Conservation (phyloP, 1,140 invertebrate species). For the Drosophila ambigua region DNA sequence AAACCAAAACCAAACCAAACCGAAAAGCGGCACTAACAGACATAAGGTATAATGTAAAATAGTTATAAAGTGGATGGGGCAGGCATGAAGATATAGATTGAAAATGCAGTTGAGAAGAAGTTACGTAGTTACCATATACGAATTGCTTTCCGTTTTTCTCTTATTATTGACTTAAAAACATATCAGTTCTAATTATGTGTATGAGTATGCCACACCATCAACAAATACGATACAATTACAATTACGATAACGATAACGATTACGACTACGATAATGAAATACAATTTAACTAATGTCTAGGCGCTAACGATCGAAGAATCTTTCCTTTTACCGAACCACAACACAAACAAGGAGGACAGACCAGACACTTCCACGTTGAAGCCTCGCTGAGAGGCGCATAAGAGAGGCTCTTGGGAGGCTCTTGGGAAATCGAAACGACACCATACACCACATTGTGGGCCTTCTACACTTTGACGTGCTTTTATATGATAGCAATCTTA, state of each 20-base stretch:
- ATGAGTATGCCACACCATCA: slow-evolving; percentile 55
- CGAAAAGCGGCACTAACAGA: slow-evolving; percentile 36
- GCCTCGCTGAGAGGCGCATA: slow-evolving; percentile 39
- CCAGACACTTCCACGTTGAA: slow-evolving; percentile 7
- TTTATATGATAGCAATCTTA: slow-evolving; percentile 66
- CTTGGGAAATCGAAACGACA: slow-evolving; percentile 3
- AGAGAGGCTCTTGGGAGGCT: slow-evolving; percentile 18
- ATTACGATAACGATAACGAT: slow-evolving; percentile 50
- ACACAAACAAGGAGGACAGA: slow-evolving; percentile 30
- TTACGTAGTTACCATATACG: slow-evolving; percentile 65
- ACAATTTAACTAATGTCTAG: slow-evolving; percentile 59
- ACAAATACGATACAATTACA: slow-evolving; percentile 46
- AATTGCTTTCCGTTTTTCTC: slow-evolving; percentile 63
- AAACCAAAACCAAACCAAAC: slow-evolving; percentile 21
- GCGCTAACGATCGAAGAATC: slow-evolving; percentile 46
- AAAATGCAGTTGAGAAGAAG: slow-evolving; percentile 31
- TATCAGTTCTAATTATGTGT: slow-evolving; percentile 72
- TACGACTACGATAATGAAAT: slow-evolving; percentile 30
- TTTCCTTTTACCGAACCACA: slow-evolving; percentile 55
- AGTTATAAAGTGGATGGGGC: slow-evolving; percentile 62
- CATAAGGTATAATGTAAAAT: slow-evolving; percentile 66
- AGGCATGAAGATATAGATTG: slow-evolving; percentile 15
- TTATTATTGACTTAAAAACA: slow-evolving; percentile 70
- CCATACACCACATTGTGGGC: slow-evolving; percentile 46
- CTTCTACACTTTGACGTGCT: slow-evolving; percentile 66